Conservation (phyloP, 2,888 invertebrate species). For the Dinocampus coccinellae region DNA sequence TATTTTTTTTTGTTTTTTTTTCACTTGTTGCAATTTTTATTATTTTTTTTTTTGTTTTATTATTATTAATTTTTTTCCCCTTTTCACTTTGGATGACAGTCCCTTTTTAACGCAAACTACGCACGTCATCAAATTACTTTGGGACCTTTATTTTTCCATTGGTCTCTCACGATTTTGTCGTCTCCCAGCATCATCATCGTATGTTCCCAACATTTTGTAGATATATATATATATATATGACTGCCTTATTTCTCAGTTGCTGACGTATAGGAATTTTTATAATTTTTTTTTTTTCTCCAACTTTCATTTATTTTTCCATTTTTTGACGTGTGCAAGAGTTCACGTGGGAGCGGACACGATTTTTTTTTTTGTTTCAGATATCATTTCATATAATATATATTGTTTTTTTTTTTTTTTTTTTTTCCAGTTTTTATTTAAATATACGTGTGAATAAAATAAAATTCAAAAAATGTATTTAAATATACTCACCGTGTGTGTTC, state of each 20-base stretch:
- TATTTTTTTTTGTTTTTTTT: slow-evolving; percentile 37
- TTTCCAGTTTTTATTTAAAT: no score
- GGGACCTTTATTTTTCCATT: slow-evolving; percentile 47
- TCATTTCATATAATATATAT: no score
- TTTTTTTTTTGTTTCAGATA: not conserved
- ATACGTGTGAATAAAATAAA: not conserved
- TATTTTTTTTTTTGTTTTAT: slow-evolving; percentile 15
- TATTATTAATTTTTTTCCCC: slow-evolving; percentile 13
- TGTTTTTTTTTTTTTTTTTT: not conserved
- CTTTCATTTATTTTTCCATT: not conserved
- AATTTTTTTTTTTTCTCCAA: slow-evolving; percentile 11
- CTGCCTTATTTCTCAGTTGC: slow-evolving; percentile 13
- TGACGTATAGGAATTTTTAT: slow-evolving; percentile 39
- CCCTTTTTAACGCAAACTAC: slow-evolving; percentile 25
- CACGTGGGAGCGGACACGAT: slow-evolving; percentile 34
- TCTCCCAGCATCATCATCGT: slow-evolving; percentile 30
- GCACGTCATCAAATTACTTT: slow-evolving; percentile 46
- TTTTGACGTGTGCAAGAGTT: slow-evolving; percentile 18
- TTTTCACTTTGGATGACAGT: slow-evolving; percentile 16
- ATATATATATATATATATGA: not conserved
- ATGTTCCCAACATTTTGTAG: slow-evolving; percentile 17
- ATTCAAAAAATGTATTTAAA: no score
- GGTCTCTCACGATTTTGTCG: slow-evolving; percentile 52
- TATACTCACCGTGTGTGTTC: no score
- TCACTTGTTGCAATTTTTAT: slow-evolving; percentile 31